Conservation (phyloP, 2,888 invertebrate species). For the Drosophila melanosoma region DNA sequence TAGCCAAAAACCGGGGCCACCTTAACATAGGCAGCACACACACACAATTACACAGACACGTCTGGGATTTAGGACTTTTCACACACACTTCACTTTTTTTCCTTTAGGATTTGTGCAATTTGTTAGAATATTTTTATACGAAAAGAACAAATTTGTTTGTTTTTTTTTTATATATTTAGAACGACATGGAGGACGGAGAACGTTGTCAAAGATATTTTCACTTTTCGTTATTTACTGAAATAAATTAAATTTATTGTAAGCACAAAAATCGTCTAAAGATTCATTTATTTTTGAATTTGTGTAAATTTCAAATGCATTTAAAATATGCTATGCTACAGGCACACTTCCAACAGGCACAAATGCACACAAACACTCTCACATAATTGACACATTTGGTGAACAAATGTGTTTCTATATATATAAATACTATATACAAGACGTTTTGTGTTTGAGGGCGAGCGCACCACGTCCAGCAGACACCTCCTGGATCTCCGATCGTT, state of each 20-base stretch:
- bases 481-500: slow-evolving; percentile 85
- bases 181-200: slow-evolving; percentile 40
- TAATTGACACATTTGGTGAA: slow-evolving; percentile 56
- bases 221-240: slow-evolving; percentile 37
- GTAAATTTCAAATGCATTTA: slow-evolving; percentile 43
- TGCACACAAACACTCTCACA: slow-evolving; percentile 41
- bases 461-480: slow-evolving; percentile 82
- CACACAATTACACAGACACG: slow-evolving; percentile 25
- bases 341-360: slow-evolving; percentile 41
- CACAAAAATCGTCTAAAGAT: slow-evolving; percentile 20
- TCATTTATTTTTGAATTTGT: slow-evolving; percentile 21
- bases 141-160: slow-evolving; percentile 39
- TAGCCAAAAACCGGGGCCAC: slow-evolving; percentile 73
- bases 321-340: slow-evolving; percentile 27
- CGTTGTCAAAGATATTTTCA: slow-evolving; percentile 44
- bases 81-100: slow-evolving; percentile 12
- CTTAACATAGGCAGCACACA: slow-evolving; percentile 51
- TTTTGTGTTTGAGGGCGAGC: slow-evolving; percentile 70
- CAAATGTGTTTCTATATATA: slow-evolving; percentile 71
- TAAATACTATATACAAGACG: slow-evolving; percentile 72
- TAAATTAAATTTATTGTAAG: slow-evolving; percentile 26
- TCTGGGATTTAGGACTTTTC: slow-evolving; percentile 46
- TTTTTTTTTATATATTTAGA: slow-evolving; percentile 72
- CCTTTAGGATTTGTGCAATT: slow-evolving; percentile 46
- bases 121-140: slow-evolving; percentile 42